Base-by-base conservation (phyloP, 2,888 invertebrate genomes). In the Watsonalla binaria region DNA sequence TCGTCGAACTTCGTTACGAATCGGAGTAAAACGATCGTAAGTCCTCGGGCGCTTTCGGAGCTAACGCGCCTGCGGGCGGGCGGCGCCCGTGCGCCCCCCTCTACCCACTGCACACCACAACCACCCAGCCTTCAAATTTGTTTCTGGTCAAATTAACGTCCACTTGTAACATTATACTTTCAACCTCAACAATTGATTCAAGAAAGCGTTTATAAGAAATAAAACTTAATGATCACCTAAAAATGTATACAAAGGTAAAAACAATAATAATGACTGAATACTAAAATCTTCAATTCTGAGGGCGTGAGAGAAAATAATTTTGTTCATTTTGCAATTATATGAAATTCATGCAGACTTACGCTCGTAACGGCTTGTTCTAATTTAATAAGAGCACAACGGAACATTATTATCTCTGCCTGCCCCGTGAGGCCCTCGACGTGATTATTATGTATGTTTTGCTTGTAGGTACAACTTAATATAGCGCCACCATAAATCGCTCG, bases 1-100 rank as follows among this genome's bases (percentile, higher is more conserved):
- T 87, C 86, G 88, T 82, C 86, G 78, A 86, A 86, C 87, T 87
- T 88, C 90, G 90, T 85, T 87, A 85, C 76, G 82, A 78, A 75
- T 85, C 89, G 88, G 83, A 80, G 77, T 76, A 78, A 78, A 87
- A 87, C 89, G 88, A 86, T 88, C 89, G 88, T 81, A 68, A 73
- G 76, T 82, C 82, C 84, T 90, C 90, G 90, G 87, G 80, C 82
- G 80, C 64, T 75, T 63, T 88, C 88, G 87, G 87, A 82, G 84
- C 86, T 80, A 81, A 84, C 88, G 88, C 88, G 89, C 86, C 82
- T 84, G 86, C 83, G 86, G 89, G 86, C 82, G 81, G 81, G 82
- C 86, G 83, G 81, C 81, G 80, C 84, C 84, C 82, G 78, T 80
- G 74, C 75, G 76, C 77, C 77, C 78, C 78, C 76, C 78, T 74